Evolutionary conservation across 2,888 invertebrate species (phyloP), one percentile per base, ranked within the genome.

Genomic region (Pediacus dermestoides): DNA sequence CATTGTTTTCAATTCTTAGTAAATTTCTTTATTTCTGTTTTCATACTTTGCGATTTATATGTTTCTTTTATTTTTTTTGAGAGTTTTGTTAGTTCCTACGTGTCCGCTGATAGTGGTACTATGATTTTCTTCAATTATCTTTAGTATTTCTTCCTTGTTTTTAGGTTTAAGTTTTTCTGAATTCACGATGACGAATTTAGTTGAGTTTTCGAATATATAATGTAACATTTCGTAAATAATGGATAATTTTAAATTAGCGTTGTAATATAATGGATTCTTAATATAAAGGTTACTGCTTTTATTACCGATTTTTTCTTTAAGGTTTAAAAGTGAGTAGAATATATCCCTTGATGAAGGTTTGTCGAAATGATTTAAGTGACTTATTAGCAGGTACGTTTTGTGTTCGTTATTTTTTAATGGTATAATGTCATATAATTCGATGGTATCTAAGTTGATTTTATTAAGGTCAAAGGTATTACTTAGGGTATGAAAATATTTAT

Each of bases 121-220:
- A 18, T 18, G 21, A 18, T 18, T 18, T 6, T 18, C 21, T 18
- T 18, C n/a, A 18, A 18, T 18, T 7, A 18, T 18, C 6, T 18
- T 18, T 18, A 7, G 6, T 7, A 18, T 18, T 18, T 18, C 21
- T 7, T 18, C n/a, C 21, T 18, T 18, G 21, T 18, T n/a, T 18
- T 18, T 18, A 18, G 21, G 21, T 18, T 18, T 18, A 18, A 18
- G 6, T 18, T 18, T 18, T 18, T 18, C 21, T 18, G 21, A 18
- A 18, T 18, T n/a, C n/a, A 18, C 21, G 6, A 18, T 18, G n/a
- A 18, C n/a, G 21, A 18, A 7, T 18, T 18, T n/a, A 18, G 21
- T 18, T 6, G 6, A 6, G 6, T 18, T 18, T 18, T 18, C 21
- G n/a, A 18, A 18, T 7, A 18, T 18, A 18, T 18, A 18, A 18